These are phyloP conservation scores for Scomber japonicus DNA, from an alignment of 2,113 vertebrate species.

Conservation along the genomic window DNA sequence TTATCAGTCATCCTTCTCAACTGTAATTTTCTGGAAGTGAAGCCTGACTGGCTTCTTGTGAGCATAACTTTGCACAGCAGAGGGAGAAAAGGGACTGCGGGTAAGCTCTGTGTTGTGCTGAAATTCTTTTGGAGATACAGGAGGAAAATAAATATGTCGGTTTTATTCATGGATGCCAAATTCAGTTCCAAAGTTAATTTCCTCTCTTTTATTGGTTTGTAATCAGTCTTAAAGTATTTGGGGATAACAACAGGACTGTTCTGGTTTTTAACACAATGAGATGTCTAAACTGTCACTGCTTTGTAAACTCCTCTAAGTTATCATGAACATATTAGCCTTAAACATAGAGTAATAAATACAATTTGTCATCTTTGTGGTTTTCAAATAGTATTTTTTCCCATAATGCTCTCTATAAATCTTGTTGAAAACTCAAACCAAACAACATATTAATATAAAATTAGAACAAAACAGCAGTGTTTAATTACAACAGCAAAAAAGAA, in stretches of 20 bases:
- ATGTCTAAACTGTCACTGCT: neutral
- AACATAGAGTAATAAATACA: neutral
- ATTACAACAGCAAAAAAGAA: neutral
- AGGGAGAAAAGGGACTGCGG: slow-evolving; percentile 10
- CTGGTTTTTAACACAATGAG: neutral
- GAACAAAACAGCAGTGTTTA: no score
- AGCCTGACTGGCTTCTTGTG: neutral
- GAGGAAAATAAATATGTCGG: neutral
- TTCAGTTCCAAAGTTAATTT: neutral
- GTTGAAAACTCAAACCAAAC: neutral
- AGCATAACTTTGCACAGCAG: slow-evolving; percentile 26
- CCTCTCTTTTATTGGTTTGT: neutral
- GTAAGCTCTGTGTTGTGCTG: neutral
- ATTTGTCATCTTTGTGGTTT: neutral
- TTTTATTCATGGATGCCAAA: neutral
- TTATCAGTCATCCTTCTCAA: neutral
- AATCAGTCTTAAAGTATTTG: neutral
- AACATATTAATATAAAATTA: neutral
- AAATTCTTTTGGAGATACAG: neutral
- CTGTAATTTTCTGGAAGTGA: neutral
- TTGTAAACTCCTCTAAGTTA: neutral
- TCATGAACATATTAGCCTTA: neutral
- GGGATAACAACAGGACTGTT: neutral
- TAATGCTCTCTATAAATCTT: neutral
- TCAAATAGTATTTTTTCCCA: neutral